These are phyloP conservation scores for Anastrepha ludens DNA, from an alignment of 1,140 invertebrate species.

Conservation along the genomic window DNA sequence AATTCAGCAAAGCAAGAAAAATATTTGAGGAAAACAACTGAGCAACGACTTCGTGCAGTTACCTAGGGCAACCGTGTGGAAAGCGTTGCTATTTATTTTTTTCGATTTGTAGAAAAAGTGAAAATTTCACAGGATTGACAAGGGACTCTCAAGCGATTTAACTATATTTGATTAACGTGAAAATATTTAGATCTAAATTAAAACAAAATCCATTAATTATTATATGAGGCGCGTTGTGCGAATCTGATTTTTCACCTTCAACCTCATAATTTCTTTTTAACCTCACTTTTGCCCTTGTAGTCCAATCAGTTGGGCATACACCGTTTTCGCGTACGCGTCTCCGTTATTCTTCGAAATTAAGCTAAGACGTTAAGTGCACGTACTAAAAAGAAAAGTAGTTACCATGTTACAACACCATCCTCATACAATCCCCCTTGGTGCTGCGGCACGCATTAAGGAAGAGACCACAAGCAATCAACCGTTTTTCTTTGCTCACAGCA, in stretches of 20 bases:
- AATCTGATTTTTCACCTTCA: not conserved
- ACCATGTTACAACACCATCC: constrained; percentile 69
- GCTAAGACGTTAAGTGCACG: constrained; percentile 69
- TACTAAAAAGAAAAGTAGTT: constrained; percentile 68
- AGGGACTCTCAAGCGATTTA: not conserved
- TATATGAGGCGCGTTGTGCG: not conserved
- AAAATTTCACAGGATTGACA: not conserved
- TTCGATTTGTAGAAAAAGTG: not conserved
- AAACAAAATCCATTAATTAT: not conserved
- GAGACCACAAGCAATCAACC: constrained; percentile 48
- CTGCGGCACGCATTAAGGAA: constrained; percentile 57
- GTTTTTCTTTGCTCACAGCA: constrained; percentile 74
- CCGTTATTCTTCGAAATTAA: constrained; percentile 64
- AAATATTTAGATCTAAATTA: not conserved
- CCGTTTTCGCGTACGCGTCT: not conserved
- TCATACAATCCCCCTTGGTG: constrained; percentile 52
- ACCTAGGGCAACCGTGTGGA: constrained; percentile 40
- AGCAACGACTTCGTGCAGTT: constrained; percentile 32
- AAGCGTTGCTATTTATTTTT: constrained; percentile 51
- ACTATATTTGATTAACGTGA: too few species aligned
- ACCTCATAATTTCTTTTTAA: not conserved
- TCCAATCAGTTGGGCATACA: not conserved
- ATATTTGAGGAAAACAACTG: constrained; percentile 41
- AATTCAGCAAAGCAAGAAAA: constrained; percentile 11
- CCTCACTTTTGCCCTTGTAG: constrained; percentile 8